Evolutionary conservation across 2,113 vertebrate species (phyloP).

Genomic region (Callopanchax toddi): DNA sequence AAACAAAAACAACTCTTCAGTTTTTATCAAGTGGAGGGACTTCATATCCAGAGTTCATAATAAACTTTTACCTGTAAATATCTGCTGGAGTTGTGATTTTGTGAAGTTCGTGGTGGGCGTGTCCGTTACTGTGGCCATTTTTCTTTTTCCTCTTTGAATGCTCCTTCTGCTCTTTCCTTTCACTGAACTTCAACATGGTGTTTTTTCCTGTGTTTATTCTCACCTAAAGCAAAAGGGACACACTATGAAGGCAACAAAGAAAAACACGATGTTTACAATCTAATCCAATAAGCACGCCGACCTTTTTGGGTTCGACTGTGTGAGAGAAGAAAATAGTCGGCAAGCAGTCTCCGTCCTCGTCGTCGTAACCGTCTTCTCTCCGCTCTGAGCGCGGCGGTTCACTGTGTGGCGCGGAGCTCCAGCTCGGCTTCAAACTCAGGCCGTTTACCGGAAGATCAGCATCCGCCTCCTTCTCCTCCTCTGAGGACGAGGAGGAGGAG

Average conservation of each 20-base stretch:
- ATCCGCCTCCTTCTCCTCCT: conserved; percentile 87
- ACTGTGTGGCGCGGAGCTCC: conserved; percentile 30
- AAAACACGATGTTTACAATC: background rate
- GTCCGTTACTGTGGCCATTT: conserved; percentile 85
- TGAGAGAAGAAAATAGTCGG: conserved; percentile 97
- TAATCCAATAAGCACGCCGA: conserved; percentile 29
- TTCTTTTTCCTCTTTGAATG: conserved; percentile 92
- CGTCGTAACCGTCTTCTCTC: conserved; percentile 65
- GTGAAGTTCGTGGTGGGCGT: conserved; percentile 83
- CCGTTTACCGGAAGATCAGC: conserved; percentile 63
- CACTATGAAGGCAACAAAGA: background rate
- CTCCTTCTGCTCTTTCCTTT: conserved; percentile 88
- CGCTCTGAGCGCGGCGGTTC: conserved; percentile 26
- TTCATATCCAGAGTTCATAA: background rate
- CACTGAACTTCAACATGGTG: conserved; percentile 95
- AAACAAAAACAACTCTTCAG: background rate
- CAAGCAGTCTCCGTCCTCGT: conserved; percentile 76
- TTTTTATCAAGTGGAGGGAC: background rate
- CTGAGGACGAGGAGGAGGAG: conserved; percentile 84
- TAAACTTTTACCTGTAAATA: conserved; percentile 86
- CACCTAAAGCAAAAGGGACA: conserved; percentile 79
- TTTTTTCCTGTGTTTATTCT: conserved; percentile 98
- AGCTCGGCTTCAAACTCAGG: conserved; percentile 56
- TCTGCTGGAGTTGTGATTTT: conserved; percentile 90
- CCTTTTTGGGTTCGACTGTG: conserved; percentile 95